These are phyloP conservation scores for Micrasema longulum DNA, from an alignment of 1,140 invertebrate species.

Conservation along the genomic window DNA sequence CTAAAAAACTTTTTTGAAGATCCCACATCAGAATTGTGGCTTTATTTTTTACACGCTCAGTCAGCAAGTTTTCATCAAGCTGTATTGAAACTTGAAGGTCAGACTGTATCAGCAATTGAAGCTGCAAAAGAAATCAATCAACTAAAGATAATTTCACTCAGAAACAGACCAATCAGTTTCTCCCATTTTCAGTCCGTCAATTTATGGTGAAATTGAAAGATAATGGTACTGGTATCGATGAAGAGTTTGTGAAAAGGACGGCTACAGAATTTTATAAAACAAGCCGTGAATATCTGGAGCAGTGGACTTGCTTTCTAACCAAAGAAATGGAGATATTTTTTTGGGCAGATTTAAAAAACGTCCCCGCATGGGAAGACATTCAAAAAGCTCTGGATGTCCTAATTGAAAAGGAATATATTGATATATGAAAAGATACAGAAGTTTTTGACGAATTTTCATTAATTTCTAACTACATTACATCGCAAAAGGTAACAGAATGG, in stretches of 20 bases:
- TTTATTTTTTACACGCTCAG: too few species aligned
- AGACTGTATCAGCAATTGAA: slow-evolving; percentile 55
- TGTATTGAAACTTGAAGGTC: slow-evolving; percentile 54
- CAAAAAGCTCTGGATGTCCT: slow-evolving; percentile 54
- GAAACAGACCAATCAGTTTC: slow-evolving; percentile 51
- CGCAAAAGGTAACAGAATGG: slow-evolving; percentile 55
- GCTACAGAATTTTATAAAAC: too few species aligned
- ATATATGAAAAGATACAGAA: slow-evolving; percentile 53
- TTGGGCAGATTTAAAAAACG: slow-evolving; percentile 55
- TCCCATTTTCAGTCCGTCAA: slow-evolving; percentile 55
- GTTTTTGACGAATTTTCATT: slow-evolving; percentile 55
- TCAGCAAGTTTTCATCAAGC: too few species aligned
- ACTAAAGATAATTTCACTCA: slow-evolving; percentile 41
- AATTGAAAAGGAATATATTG: slow-evolving; percentile 56
- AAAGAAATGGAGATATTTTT: slow-evolving; percentile 56
- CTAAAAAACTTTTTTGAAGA: too few species aligned
- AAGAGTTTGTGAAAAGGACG: slow-evolving; percentile 43
- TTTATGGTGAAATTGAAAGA: slow-evolving; percentile 52
- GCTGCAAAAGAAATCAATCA: slow-evolving; percentile 56
- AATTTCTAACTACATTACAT: slow-evolving; percentile 53
- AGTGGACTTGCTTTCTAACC: slow-evolving; percentile 40
- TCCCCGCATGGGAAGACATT: slow-evolving; percentile 55
- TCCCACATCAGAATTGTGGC: too few species aligned
- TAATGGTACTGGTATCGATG: slow-evolving; percentile 50
- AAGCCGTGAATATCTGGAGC: slow-evolving; percentile 47